Evolutionary conservation across 2,113 vertebrate species (phyloP), one percentile per base, ranked within the genome.

Genomic region (Lampris megalopsis): DNA sequence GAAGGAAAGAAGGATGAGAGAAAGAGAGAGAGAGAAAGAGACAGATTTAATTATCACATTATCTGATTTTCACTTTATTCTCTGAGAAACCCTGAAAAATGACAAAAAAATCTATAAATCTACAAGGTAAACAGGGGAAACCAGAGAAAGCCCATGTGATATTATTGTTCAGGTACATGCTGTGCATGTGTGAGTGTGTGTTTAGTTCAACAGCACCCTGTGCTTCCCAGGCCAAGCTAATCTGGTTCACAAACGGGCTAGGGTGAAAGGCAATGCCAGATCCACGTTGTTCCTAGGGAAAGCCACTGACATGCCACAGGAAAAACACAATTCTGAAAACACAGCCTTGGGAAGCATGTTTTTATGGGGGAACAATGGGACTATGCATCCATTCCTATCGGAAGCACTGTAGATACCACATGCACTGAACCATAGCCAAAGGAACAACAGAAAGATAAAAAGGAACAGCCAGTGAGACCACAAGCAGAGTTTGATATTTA

Each of bases 211-310:
- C 43, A 9, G 8, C 24, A 37, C 13, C 53, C 3, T 56, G 24
- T 5, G 13, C 71, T 47, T 60, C 65, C n/a, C 38, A 10, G 11
- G 63, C 73, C 9, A 61, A 47, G 24, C 13, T 73, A 68, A 79
- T 75, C 71, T 41, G 52, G 65, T 84, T 84, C 76, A 86, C 48
- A 13, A n/a, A 48, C 47, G 73, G 78, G 71, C 76, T 71, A 63
- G 65, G 24, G 72, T 45, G 61, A 71, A 59, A 73, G 80, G 67
- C 66, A 9, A 54, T 76, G 95, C 95, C 93, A 91, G 79, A 82
- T 93, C 94, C 68, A 95, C 89, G 0, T 96, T 94, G 71, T 95
- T 86, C 95, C 80, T 54, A 95, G 94, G 76, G 94, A 91, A 93
- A 95, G 94, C 86, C 86, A 88, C 43, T 94, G 82, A n/a, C 85